These are phyloP conservation scores for Ostrea denselamellosa DNA, from an alignment of 1,140 invertebrate genomes.

Conservation along the genomic window DNA sequence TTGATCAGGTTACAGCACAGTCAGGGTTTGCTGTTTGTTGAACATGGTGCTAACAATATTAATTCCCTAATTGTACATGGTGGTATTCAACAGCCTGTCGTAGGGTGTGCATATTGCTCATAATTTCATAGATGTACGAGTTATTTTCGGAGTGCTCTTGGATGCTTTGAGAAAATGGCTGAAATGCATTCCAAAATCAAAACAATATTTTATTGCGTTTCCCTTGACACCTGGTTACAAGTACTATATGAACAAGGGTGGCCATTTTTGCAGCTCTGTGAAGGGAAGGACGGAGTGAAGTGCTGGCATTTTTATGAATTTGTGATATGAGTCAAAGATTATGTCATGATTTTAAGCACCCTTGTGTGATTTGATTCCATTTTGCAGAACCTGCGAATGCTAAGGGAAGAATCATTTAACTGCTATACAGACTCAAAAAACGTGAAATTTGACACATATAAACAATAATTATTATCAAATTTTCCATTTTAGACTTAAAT, in stretches of 20 bases:
- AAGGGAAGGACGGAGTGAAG: not conserved
- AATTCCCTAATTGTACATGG: too few relatives aligned
- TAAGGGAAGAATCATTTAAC: not conserved
- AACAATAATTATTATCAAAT: slow-evolving; percentile 34
- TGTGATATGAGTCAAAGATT: slow-evolving; percentile 26
- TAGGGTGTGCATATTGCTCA: not conserved
- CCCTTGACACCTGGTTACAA: too few relatives aligned
- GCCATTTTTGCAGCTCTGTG: too few relatives aligned
- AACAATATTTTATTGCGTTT: not conserved
- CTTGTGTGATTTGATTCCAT: not conserved
- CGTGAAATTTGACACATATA: slow-evolving; percentile 20
- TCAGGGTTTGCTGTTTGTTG: too few relatives aligned
- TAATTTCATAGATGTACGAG: not conserved
- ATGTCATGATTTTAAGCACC: slow-evolving; percentile 29
- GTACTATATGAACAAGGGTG: too few relatives aligned
- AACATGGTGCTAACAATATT: too few relatives aligned
- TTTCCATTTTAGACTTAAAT: not conserved
- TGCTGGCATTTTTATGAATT: slow-evolving; percentile 11
- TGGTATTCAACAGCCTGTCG: too few relatives aligned
- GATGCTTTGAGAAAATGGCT: not conserved
- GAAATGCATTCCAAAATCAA: not conserved
- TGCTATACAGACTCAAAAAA: not conserved
- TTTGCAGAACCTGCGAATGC: not conserved
- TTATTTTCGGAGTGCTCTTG: not conserved
- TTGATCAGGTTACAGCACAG: too few relatives aligned